Evolutionary conservation across 2,888 invertebrate species (phyloP), one percentile per base, ranked within the genome.

Genomic region (Stenodema calcarata): DNA sequence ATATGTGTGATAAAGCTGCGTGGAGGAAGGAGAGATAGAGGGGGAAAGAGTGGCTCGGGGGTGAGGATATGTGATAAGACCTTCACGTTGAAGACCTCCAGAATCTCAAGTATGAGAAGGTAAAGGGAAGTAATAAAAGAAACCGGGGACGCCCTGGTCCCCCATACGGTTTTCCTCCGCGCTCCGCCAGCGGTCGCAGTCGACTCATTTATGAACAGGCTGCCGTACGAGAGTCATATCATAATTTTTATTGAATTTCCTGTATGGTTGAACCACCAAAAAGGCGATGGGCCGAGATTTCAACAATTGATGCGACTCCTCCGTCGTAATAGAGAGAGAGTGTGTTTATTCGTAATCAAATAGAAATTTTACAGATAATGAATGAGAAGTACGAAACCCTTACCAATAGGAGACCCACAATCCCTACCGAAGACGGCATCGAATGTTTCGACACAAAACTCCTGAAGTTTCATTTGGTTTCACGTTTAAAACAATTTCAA

Each of bases 111-210:
- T 82, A 82, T 82, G 82, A 80, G 54, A 30, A 47, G 62, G 62
- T 44, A n/a, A 42, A 82, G 41, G 54, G 41, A 69, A 69, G 82
- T 69, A 82, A 82, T 82, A 82, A 82, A 82, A 69, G 82, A 44
- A 78, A 78, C 62, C 62, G 23, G 62, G 23, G 23, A 54, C 3
- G 27, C 23, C 27, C 23, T 62, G 62, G 9, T 18, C n/a, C n/a
- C n/a, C n/a, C n/a, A n/a, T n/a, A n/a, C 18, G 14, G n/a, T 54
- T 54, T 54, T 18, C 54, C 42, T 16, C 18, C 23, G 18, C 9
- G n/a, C 27, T 23, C 27, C 27, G 18, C 62, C 27, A 3, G 47
- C 1, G 62, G 62, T 7, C 18, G 14, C 18, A 16, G 54, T 54
- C 54, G 62, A 62, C 62, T 62, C 23, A 62, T 23, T 62, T 23